Conservation (phyloP, 2,797 vertebrate genomes). For the Spinus pinus region DNA sequence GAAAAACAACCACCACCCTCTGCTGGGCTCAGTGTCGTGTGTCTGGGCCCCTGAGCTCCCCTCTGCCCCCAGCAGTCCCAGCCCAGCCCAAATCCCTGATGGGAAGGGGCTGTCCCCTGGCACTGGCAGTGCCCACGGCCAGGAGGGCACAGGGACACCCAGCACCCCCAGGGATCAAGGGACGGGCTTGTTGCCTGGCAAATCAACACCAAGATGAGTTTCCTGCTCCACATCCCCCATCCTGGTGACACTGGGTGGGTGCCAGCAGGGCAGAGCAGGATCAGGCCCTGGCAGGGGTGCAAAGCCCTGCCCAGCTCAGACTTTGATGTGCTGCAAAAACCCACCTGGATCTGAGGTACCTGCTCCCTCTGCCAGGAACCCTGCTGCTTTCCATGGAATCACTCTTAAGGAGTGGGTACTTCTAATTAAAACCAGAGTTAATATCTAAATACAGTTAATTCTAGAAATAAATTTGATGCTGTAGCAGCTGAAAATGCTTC, state of each 20-base stretch:
- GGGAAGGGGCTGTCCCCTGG: background rate
- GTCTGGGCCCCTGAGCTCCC: background rate
- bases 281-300: background rate
- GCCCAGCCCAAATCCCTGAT: background rate
- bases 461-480: background rate
- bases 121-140: background rate
- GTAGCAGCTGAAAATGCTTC: background rate
- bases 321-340: background rate
- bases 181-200: background rate
- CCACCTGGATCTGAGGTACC: background rate
- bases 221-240: background rate
- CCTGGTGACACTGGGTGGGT: background rate
- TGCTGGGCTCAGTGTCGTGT: background rate
- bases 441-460: background rate
- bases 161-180: background rate
- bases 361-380: background rate
- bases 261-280: background rate
- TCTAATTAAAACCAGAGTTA: background rate
- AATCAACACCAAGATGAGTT: fast-evolving
- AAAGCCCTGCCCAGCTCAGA: background rate
- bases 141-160: background rate
- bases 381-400: fast-evolving
- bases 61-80: background rate
- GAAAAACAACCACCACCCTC: background rate
- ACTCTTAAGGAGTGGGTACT: background rate